These are phyloP conservation scores for Siderastrea radians DNA, from an alignment of 92 coral and sea anemone genomes.

Conservation along the genomic window DNA sequence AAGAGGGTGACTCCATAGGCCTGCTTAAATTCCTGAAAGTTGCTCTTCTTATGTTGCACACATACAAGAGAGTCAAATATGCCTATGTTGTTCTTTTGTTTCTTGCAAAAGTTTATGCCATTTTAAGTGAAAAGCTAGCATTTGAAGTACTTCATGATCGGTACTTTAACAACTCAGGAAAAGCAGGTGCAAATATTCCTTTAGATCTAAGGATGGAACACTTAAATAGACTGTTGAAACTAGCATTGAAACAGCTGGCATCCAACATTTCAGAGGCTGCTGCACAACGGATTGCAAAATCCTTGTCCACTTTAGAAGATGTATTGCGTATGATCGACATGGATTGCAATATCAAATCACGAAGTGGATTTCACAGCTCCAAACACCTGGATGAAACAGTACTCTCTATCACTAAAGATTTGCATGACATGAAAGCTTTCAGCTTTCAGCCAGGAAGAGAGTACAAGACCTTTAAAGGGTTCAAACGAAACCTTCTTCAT, in stretches of 20 bases:
- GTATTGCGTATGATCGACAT: conserved; percentile 38
- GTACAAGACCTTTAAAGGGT: conserved; percentile 46
- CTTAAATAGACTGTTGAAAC: conserved; percentile 46
- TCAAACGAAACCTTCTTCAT: conserved; percentile 39
- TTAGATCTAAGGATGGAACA: conserved; percentile 72
- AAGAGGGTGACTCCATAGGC: conserved; percentile 34
- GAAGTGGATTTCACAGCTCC: conserved; percentile 33
- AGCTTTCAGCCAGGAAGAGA: conserved; percentile 30
- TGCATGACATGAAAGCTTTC: not conserved
- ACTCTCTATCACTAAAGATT: conserved; percentile 35
- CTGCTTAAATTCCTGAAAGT: conserved; percentile 32
- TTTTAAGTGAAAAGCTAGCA: conserved; percentile 30
- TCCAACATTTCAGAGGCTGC: conserved; percentile 38
- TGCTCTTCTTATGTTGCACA: conserved; percentile 29
- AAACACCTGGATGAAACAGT: conserved; percentile 21
- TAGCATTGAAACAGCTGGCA: conserved; percentile 56
- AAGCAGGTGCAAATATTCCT: conserved; percentile 48
- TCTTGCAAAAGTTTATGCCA: conserved; percentile 38
- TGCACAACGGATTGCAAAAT: conserved; percentile 43
- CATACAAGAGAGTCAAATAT: conserved; percentile 28
- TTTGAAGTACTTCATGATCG: conserved; percentile 40
- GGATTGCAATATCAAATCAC: conserved; percentile 37
- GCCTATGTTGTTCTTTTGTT: conserved; percentile 36
- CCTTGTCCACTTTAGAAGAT: conserved; percentile 46
- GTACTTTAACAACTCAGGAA: conserved; percentile 43